A percentile compares a stretch with the other conserved stretches of the same genome.
phyloP scores from a whole-genome alignment of 2,797 vertebrate genomes.

The Phyllotis vaccarum region DNA sequence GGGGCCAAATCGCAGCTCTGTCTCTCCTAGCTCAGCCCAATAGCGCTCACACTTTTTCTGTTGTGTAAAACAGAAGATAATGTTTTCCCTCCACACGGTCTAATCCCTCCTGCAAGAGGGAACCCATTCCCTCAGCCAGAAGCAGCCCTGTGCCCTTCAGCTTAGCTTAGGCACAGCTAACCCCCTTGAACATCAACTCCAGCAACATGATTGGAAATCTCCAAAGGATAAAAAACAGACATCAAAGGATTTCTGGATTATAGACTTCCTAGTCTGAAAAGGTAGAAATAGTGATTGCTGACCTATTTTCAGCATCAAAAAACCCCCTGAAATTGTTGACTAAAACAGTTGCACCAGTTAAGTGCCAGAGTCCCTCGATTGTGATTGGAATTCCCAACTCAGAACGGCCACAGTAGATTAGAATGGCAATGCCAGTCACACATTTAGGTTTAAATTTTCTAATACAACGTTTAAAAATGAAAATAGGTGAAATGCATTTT shows the following conservation, averaged over 20 bases:
- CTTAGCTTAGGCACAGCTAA: background rate
- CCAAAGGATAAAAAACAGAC: slow-evolving; percentile 11
- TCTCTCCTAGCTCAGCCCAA: slow-evolving; percentile 91
- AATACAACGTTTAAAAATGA: slow-evolving; percentile 35
- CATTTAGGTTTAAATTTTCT: slow-evolving; percentile 36
- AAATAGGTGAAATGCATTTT: slow-evolving; percentile 21
- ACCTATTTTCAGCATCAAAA: slow-evolving; percentile 34
- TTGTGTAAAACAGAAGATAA: slow-evolving; percentile 67
- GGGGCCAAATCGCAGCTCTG: slow-evolving; percentile 88
- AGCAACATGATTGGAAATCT: background rate
- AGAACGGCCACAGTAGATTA: background rate
- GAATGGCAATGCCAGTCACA: background rate
- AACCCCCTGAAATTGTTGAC: background rate
- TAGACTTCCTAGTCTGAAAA: slow-evolving; percentile 40
- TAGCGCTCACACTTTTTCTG: slow-evolving; percentile 99
- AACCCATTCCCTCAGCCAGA: slow-evolving; percentile 8
- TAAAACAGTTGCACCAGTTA: background rate
- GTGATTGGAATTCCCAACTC: background rate
- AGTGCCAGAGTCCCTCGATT: background rate
- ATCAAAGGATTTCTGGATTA: background rate
- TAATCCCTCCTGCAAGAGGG: background rate
- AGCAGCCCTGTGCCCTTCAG: slow-evolving; percentile 13
- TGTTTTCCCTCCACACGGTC: slow-evolving; percentile 59
- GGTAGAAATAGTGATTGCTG: background rate
- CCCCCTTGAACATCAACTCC: background rate